Conservation (phyloP, 2,888 invertebrate species). For the Cotesia congregata region DNA sequence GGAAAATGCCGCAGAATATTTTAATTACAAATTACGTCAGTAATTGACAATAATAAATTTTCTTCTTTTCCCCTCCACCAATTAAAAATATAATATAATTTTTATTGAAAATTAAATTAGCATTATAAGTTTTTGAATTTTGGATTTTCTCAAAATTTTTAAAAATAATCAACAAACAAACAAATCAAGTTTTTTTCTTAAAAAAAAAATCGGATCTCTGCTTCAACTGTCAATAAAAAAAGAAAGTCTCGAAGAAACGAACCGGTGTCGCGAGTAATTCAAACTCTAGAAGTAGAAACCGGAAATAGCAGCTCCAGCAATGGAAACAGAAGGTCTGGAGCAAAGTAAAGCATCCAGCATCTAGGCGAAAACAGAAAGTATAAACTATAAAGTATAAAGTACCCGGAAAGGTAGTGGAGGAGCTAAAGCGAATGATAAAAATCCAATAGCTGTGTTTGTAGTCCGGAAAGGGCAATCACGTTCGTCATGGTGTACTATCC, state of each 20-base stretch:
- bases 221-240: slow-evolving; percentile 18
- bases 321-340: too few relatives aligned
- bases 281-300: neutral
- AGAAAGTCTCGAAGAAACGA: neutral
- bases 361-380: neutral
- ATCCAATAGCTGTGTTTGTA: slow-evolving; percentile 67
- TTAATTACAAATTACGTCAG: too few relatives aligned
- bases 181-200: neutral
- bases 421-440: slow-evolving; percentile 61
- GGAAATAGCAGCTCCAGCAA: too few relatives aligned
- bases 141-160: too few relatives aligned
- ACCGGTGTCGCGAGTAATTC: slow-evolving; percentile 38
- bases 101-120: too few relatives aligned
- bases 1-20: too few relatives aligned
- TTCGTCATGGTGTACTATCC: slow-evolving; percentile 63
- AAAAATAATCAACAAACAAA: too few relatives aligned
- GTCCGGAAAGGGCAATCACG: slow-evolving; percentile 68
- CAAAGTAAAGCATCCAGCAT: too few relatives aligned
- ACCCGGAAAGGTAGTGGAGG: slow-evolving; percentile 29
- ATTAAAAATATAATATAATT: too few relatives aligned
- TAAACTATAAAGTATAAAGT: slow-evolving; percentile 31
- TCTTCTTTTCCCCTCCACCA: too few relatives aligned
- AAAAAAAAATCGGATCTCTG: neutral
- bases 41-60: too few relatives aligned
- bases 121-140: too few relatives aligned